Evolutionary conservation across 2,797 vertebrate genomes (phyloP), one percentile per base, ranked within the genome.

Genomic region (Ciconia nigra): DNA sequence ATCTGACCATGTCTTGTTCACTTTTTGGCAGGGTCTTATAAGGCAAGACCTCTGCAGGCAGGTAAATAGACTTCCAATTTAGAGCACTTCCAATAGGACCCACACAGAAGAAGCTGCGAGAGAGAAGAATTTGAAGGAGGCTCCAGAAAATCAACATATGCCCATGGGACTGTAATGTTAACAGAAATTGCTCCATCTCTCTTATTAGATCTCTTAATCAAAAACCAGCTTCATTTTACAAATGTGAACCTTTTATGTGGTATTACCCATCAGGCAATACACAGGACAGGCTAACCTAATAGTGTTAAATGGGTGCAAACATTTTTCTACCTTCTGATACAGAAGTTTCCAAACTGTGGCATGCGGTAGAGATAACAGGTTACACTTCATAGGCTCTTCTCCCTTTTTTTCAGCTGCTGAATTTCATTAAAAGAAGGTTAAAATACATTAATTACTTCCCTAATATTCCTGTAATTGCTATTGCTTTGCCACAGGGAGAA

Each of bases 371-470:
- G 46, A 78, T 76, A 85, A 83, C 76, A 91, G 31, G 42, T 86
- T 95, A 78, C 35, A 59, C 29, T 59, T 84, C 70, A 85, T 24
- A 81, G 79, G 11, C 46, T 86, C 33, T 33, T 69, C 11, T 91
- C 20, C 25, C 29, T 70, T 73, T 92, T 88, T 78, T 77, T 83
- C 76, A 83, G 51, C 62, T 66, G 70, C 76, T 82, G 87, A 73
- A 86, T 92, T 96, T 95, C 93, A 93, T 95, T 94, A 93, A 87
- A 95, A 94, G 65, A 52, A 8, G n/a, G 62, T 51, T 95, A 93
- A 95, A 96, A 96, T 79, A 37, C 83, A 84, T 92, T 92, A 95
- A 97, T 97, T 96, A 91, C 89, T 94, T 93, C 89, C 84, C 82
- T 94, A 90, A 92, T 90, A 96, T 82, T 95, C 73, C 66, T 63